Conservation (phyloP, 2,888 invertebrate genomes). For the Resseliella maxima region DNA sequence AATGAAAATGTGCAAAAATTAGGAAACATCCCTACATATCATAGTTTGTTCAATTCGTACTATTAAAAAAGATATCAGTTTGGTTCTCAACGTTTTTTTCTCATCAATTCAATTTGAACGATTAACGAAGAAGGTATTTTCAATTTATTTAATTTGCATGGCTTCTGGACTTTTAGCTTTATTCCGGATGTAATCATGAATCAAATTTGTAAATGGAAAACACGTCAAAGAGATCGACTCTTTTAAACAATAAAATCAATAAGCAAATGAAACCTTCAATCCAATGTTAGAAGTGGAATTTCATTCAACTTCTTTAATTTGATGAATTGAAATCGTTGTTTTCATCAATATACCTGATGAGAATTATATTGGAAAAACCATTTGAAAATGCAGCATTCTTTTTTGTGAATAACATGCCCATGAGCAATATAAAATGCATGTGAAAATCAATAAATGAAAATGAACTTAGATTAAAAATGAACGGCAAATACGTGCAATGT, state of each 20-base stretch:
- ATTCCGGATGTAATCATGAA: neutral
- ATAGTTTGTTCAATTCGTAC: too few relatives aligned
- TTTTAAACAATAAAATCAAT: too few relatives aligned
- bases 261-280: neutral
- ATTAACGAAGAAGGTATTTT: neutral
- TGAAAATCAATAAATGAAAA: constrained; percentile 6
- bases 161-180: neutral
- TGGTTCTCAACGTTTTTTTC: too few relatives aligned
- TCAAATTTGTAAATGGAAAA: neutral
- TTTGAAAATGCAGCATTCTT: neutral
- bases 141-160: constrained; percentile 32
- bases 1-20: too few relatives aligned
- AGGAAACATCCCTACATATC: too few relatives aligned
- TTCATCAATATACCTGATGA: too few relatives aligned
- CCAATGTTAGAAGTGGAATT: neutral
- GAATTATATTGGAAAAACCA: constrained; percentile 1
- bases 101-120: too few relatives aligned
- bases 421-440: neutral
- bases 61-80: neutral
- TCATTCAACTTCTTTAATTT: too few relatives aligned
- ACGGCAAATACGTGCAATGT: neutral
- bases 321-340: too few relatives aligned
- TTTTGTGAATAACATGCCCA: neutral
- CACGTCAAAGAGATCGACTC: neutral
- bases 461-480: neutral